Base-by-base conservation (phyloP, 2,113 vertebrate species). In the Tychaedon coryphoeus region DNA sequence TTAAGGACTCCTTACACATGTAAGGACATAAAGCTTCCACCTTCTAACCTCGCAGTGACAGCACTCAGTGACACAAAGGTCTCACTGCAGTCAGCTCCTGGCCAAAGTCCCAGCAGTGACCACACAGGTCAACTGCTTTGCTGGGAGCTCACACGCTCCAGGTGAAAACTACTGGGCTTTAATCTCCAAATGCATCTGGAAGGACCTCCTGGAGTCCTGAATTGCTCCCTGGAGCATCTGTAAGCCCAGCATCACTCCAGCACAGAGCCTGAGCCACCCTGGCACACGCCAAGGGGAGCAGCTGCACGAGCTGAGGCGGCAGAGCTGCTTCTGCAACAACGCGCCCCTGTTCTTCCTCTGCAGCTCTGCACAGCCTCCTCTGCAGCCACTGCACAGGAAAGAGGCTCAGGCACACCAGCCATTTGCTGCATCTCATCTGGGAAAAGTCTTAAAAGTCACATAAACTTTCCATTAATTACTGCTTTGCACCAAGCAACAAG, bases 401-500 rank as follows among this genome's bases (percentile, higher is more conserved):
- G 78, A 1, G 16, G 17, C 26, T 36, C 25, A 40, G 70, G 81
- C 57, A 62, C 19, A 0, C 0, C 1, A 78, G 38, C 48, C 78
- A 69, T 66, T 47, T 43, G 75, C 65, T 65, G 62, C 4, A 1
- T 29, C 82, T 94, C 86, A 58, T 53, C 77, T 33, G 70, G 71
- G 77, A 75, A 71, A 36, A 86, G 67, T 38, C 92, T 69, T 23
- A 24, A n/a, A 61, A n/a, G 40, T 71, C 89, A 81, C 6, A 58
- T 7, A 92, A 95, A 89, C 82, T 85, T 95, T 31, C 87, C 82
- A 74, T 64, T 92, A 91, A 88, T 29, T 72, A 10, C 71, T 42
- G 81, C 86, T 83, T 28, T 73, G 93, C 62, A 57, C 42, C 57
- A 11, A 51, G 72, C 33, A 73, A 24, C 56, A 50, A 26, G 84